Evolutionary conservation across 2,888 invertebrate genomes (phyloP), one percentile per base, ranked within the genome.

Genomic region (Tachystola acroxantha): DNA sequence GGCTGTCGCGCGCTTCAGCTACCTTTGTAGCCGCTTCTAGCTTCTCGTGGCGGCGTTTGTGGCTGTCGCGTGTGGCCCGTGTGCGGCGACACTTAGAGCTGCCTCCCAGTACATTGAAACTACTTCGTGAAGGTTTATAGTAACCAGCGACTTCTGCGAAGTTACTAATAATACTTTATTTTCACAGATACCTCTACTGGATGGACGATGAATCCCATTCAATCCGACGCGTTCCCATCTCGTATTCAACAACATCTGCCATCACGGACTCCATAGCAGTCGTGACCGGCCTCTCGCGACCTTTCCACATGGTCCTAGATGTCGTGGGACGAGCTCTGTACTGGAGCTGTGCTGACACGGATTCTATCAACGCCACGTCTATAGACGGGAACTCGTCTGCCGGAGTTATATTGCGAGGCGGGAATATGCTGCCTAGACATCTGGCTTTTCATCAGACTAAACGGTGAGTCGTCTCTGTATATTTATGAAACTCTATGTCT

Each of bases 341-440:
- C 78, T 97, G 97, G 96, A 94, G 96, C 0, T 96, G 96, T 56
- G 88, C 93, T 0, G 89, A 90, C 44, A 91, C 93, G 6, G 94
- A 97, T 66, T 92, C 94, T 0, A 96, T 98, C 32, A 97, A 97
- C 69, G 94, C 96, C 0, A 97, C 97, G 0, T 89, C 93, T 43
- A 88, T 94, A 14, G 91, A 93, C 40, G 90, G 72, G 59, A 89
- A 90, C 58, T 88, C 89, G 1, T 88, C 91, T 12, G 70, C 89
- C 2, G 94, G 93, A 0, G 90, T 94, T 1, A 91, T 96, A 9
- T 88, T 95, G 24, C 89, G 91, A 10, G 93, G 91, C 0, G 91
- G 92, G 11, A 92, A 92, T 1, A 93, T 95, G 74, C 94, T 94
- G 72, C 97, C 97, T 0, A 85, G 96, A 33, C 91, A 93, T 56